Conservation (phyloP, 2,797 vertebrate genomes). For the Columba guinea region DNA sequence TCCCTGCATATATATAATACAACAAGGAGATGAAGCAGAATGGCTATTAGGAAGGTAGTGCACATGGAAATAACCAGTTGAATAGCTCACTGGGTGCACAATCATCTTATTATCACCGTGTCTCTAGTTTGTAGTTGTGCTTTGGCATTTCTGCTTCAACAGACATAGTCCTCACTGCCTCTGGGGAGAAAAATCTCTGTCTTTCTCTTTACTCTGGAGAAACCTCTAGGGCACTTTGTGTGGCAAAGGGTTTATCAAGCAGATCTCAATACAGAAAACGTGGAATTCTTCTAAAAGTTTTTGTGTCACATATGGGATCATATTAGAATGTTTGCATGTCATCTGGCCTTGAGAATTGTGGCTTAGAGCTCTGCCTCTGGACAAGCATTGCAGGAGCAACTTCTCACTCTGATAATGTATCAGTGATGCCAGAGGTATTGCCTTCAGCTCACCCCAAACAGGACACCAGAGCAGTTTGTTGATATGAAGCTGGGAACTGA, state of each 20-base stretch:
- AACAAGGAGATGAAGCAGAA: neutral
- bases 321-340: neutral
- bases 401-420: neutral
- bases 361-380: neutral
- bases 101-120: neutral
- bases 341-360: neutral
- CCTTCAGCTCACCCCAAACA: neutral
- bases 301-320: neutral
- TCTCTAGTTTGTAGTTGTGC: neutral
- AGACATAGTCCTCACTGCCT: neutral
- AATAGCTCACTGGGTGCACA: neutral
- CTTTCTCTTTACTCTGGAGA: neutral
- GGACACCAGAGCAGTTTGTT: neutral
- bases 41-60: neutral
- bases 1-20: neutral
- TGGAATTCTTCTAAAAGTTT: neutral
- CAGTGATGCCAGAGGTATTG: neutral
- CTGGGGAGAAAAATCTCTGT: neutral
- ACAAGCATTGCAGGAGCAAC: neutral
- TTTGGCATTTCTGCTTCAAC: conserved; percentile 27
- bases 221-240: neutral
- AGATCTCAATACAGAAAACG: neutral
- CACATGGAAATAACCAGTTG: neutral
- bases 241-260: neutral
- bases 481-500: neutral